Conservation (phyloP, 2,797 vertebrate genomes). For the Danio kyathit region DNA sequence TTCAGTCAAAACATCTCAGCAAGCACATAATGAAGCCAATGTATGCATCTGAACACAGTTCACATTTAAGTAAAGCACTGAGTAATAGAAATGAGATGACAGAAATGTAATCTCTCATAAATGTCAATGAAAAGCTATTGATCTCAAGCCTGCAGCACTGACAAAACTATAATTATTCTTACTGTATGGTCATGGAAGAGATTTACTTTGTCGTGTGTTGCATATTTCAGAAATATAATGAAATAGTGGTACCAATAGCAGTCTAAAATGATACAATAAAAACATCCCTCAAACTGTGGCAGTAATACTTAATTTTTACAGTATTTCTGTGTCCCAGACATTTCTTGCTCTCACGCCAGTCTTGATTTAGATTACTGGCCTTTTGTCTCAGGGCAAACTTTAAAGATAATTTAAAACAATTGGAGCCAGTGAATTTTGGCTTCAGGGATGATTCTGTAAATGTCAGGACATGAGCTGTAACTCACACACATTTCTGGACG, state of each 20-base stretch:
- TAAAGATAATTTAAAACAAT: slow-evolving; percentile 73
- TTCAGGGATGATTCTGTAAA: slow-evolving; percentile 59
- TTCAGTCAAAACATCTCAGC: too few species aligned
- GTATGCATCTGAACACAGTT: too few species aligned
- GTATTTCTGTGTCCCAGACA: slow-evolving; percentile 52
- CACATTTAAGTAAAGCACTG: too few species aligned
- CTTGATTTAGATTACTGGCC: slow-evolving; percentile 64
- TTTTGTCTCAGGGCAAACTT: slow-evolving; percentile 59
- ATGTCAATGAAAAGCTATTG: too few species aligned
- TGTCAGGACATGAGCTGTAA: slow-evolving; percentile 62
- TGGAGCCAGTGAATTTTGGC: slow-evolving; percentile 68
- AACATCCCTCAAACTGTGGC: slow-evolving; percentile 35
- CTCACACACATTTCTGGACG: slow-evolving; percentile 65
- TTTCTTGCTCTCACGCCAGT: slow-evolving; percentile 53
- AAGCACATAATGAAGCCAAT: too few species aligned
- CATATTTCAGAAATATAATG: not conserved
- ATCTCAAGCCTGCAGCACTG: not conserved
- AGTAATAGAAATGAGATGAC: too few species aligned
- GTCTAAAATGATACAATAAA: slow-evolving; percentile 44
- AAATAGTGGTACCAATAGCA: not conserved
- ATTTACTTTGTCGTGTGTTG: not conserved
- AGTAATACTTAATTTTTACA: slow-evolving; percentile 60
- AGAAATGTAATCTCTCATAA: too few species aligned
- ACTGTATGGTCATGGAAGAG: too few species aligned
- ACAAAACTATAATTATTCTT: not conserved